A percentile compares a stretch with the other conserved stretches of the same genome.
phyloP scores from a whole-genome alignment of 1,140 invertebrate genomes.

The Oscheius sp. region DNA sequence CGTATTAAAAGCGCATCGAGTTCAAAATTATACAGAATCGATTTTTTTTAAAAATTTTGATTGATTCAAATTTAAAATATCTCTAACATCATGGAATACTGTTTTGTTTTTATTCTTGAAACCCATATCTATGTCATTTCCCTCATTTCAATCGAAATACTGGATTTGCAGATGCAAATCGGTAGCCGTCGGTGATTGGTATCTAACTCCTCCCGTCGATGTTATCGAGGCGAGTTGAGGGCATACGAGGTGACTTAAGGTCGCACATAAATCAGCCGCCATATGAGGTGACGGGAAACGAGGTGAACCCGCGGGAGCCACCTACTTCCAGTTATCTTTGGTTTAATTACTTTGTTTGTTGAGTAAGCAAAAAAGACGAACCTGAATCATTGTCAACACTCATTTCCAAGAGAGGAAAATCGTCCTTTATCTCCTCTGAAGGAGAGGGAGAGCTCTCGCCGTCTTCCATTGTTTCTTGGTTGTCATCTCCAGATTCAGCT shows the following conservation, averaged over 20 bases:
- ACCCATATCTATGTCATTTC: too few relatives aligned
- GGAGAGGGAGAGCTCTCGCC: constrained; percentile 2
- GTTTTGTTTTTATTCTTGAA: too few relatives aligned
- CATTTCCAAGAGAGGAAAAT: neutral
- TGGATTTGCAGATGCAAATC: constrained; percentile 5
- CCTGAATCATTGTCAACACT: constrained; percentile 10
- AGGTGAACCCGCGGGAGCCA: too few relatives aligned
- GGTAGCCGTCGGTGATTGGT: neutral
- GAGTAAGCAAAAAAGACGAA: neutral
- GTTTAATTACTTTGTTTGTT: neutral
- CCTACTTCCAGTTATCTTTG: too few relatives aligned
- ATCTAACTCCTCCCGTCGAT: constrained; percentile 13
- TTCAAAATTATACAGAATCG: too few relatives aligned
- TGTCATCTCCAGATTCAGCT: neutral
- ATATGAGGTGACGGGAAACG: constrained; percentile 3
- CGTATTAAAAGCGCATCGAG: too few relatives aligned
- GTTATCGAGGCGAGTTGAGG: constrained; percentile 12
- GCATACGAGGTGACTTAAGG: constrained; percentile 6
- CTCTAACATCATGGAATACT: too few relatives aligned
- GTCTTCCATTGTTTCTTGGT: neutral
- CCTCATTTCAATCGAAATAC: too few relatives aligned
- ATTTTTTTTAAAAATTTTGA: too few relatives aligned
- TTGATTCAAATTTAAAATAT: too few relatives aligned
- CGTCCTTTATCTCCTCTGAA: neutral
- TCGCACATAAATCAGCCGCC: neutral